Base-by-base conservation (phyloP, 2,888 invertebrate genomes). In the Loripinus fragilis region DNA sequence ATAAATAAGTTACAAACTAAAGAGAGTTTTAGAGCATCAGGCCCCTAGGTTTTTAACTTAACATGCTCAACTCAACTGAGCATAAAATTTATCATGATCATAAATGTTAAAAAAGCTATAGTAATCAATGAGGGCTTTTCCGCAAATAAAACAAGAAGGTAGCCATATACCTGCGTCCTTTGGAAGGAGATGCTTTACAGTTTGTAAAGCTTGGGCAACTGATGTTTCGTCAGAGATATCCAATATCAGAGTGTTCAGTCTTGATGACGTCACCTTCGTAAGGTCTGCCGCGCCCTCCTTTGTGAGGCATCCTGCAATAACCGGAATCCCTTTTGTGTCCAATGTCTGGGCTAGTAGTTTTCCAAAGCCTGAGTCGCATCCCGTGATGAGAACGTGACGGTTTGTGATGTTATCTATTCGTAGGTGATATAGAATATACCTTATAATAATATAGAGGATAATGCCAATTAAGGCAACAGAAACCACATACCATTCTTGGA, bases 281-380 rank as follows among this genome's bases (percentile, higher is more conserved):
- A 88, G 72, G 23, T 71, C 68, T 17, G 70, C 41, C 0, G 83
- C 84, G 15, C 86, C 87, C 45, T 81, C 74, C 28, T 80, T 69
- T 7, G 85, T 85, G 30, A 89, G 71, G 55, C 88, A 88, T 15
- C 83, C 86, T 25, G 89, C 89, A 76, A 87, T 85, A 20, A 88
- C 88, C 15, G 74, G 71, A 67, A 88, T 81, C 10, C 89, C 89
- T 66, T 85, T 78, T n/a, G 68, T 35, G 72, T 88, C 88, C 38
- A 89, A 70, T 2, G 82, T 68, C 30, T 78, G 70, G 3, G 88
- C 88, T 10, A 89, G 78, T 2, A 85, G 75, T 30, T 86, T 76
- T 10, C 89, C 90, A 48, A 90, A 89, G 2, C 90, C 90, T 0
- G 86, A 71, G 74, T 90, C 90, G 79, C 90, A 89, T 17, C 90